Evolutionary conservation across 2,888 invertebrate species (phyloP).

Genomic region (Dusona sp.): DNA sequence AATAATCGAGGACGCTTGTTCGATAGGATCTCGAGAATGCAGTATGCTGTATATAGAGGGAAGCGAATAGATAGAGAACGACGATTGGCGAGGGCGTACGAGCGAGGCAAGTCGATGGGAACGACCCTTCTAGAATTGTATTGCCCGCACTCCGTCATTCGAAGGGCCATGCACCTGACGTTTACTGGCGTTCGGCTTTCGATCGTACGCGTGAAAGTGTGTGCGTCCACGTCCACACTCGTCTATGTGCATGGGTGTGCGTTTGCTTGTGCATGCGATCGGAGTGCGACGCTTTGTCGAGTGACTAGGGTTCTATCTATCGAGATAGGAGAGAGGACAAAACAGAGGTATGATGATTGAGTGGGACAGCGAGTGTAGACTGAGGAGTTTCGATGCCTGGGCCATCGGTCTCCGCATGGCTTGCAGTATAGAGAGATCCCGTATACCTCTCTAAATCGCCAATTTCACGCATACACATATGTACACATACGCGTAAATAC

Average conservation of each 20-base stretch:
- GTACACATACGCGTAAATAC: background rate
- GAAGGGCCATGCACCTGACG: constrained; percentile 78
- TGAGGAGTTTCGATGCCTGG: constrained; percentile 58
- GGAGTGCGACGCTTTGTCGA: constrained; percentile 68
- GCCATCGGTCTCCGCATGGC: constrained; percentile 49
- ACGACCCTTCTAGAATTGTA: constrained; percentile 74
- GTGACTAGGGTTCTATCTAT: constrained; percentile 71
- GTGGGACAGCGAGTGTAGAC: constrained; percentile 49
- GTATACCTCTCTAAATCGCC: constrained; percentile 4
- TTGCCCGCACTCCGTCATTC: constrained; percentile 79
- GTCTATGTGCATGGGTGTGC: constrained; percentile 21
- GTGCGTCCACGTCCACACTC: background rate
- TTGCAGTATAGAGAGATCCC: constrained; percentile 39
- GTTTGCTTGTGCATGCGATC: constrained; percentile 39
- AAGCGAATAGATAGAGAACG: constrained; percentile 49
- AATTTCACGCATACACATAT: background rate
- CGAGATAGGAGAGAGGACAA: constrained; percentile 59
- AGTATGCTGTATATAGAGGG: constrained; percentile 24
- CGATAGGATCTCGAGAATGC: constrained; percentile 72
- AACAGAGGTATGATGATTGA: constrained; percentile 56
- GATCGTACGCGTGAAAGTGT: constrained; percentile 62
- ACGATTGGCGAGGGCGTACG: constrained; percentile 24
- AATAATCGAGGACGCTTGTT: constrained; percentile 79
- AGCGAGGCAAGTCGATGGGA: constrained; percentile 39
- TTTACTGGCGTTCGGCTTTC: constrained; percentile 78